These are phyloP conservation scores for Lottia gigantea DNA, from an alignment of 2,888 invertebrate species.

Conservation along the genomic window DNA sequence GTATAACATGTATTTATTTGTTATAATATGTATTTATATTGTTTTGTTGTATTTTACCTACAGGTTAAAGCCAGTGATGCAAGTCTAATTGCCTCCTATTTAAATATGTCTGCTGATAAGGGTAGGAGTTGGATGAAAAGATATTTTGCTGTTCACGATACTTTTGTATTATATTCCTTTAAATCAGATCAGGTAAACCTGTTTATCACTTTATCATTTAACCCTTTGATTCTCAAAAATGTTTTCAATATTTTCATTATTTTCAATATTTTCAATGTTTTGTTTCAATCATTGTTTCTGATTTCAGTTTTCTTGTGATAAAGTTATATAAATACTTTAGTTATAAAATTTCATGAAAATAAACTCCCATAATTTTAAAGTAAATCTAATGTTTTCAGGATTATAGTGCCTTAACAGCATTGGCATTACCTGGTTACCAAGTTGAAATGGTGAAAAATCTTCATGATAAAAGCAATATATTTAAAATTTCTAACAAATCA, in stretches of 20 bases:
- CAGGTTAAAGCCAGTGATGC: slow-evolving; percentile 72
- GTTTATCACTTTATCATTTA: too few species aligned
- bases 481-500: slow-evolving; percentile 49
- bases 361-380: too few species aligned
- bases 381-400: slow-evolving; percentile 67
- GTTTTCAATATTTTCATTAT: too few species aligned
- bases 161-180: slow-evolving; percentile 73
- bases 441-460: slow-evolving; percentile 66
- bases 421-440: slow-evolving; percentile 74
- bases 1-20: neutral
- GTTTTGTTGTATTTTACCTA: slow-evolving; percentile 29
- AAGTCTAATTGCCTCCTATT: slow-evolving; percentile 71
- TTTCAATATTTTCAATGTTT: too few species aligned
- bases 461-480: slow-evolving; percentile 57
- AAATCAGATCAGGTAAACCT: slow-evolving; percentile 63
- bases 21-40: neutral
- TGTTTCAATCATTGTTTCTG: too few species aligned
- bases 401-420: slow-evolving; percentile 72
- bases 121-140: slow-evolving; percentile 72
- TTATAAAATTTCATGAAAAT: too few species aligned
- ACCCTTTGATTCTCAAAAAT: too few species aligned
- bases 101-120: slow-evolving; percentile 66
- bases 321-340: too few species aligned
- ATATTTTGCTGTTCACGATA: slow-evolving; percentile 73
- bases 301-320: too few species aligned